Base-by-base conservation (phyloP, 2,113 vertebrate genomes). In the Syngnathus typhle region DNA sequence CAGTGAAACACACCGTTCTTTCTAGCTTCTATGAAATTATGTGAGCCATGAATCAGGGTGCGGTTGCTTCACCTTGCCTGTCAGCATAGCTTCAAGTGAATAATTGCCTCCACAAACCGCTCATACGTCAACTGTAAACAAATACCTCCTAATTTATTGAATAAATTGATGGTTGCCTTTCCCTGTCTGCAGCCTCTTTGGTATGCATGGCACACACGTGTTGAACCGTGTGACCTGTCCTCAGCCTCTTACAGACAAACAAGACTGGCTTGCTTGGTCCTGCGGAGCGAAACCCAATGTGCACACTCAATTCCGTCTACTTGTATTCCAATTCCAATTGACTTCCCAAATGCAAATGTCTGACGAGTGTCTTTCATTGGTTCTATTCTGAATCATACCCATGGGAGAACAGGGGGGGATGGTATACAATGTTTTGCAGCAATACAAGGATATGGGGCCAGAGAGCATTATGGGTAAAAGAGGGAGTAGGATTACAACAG, bases 381-480 rank as follows among this genome's bases (percentile, higher is more conserved):
- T 56, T 56, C 23, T 21, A 10, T 54, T 23, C 52, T 5, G 10
- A 23, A 8, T 13, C 52, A 23, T 18, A 13, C 12, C 6, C 11
- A 75, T 72, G 43, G 70, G 76, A 69, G 75, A 64, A 73, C 0
- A 64, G 54, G 32, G 63, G 73, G 72, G 74, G 66, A 58, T 11
- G 73, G 76, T 67, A 72, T 54, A 64, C 77, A 72, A 77, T 77
- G 67, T 73, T 80, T 77, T 27, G 70, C 64, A 41, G 41, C 56
- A 49, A 64, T 51, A 62, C 63, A 51, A 66, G 51, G 65, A 64
- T 66, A 41, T 43, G 64, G 64, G 64, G 63, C 54, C 41, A 65
- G 60, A 71, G 76, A 77, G 81, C 64, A 63, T 54, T 19, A 59
- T 68, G 74, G 70, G 67, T 80, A 71, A 82, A 73, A 70, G 80